Percentiles rank a stretch among this genome's conserved stretches.
Evolutionary conservation across 2,797 vertebrate species (phyloP).

Genomic region (Molossus alvarezi): DNA sequence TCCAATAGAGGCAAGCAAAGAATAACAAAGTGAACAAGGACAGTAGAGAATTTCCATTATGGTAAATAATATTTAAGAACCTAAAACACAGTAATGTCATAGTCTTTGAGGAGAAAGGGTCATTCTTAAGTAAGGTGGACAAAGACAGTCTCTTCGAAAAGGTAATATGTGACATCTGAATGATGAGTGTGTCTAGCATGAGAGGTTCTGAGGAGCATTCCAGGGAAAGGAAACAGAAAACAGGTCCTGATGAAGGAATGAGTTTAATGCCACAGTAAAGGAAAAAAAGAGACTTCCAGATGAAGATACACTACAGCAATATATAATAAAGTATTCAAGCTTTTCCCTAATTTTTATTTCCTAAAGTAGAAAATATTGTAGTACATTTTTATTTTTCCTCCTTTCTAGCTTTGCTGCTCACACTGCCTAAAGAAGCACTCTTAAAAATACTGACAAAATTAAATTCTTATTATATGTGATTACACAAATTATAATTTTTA

Average conservation of each 20-base stretch:
- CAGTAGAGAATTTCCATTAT: background rate
- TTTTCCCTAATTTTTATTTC: conserved; percentile 30
- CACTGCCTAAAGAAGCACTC: background rate
- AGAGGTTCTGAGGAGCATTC: background rate
- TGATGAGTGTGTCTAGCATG: background rate
- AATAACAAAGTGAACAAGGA: conserved; percentile 28
- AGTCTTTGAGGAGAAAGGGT: background rate
- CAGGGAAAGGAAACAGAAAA: background rate
- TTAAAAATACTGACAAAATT: conserved; percentile 3
- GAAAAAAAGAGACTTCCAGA: background rate
- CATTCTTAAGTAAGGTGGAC: background rate
- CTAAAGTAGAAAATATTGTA: conserved; percentile 27
- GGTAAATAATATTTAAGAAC: conserved; percentile 21
- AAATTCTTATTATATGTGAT: background rate
- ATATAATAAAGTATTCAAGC: background rate
- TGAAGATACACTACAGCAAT: background rate
- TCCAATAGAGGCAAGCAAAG: background rate
- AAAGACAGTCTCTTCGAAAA: background rate
- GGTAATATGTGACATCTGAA: background rate
- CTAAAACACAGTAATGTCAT: conserved; percentile 27
- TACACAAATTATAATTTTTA: conserved; percentile 38
- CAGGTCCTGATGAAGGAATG: background rate
- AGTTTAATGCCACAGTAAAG: background rate
- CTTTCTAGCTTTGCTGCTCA: background rate
- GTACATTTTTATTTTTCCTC: background rate